phyloP scores from a whole-genome alignment of 35 echinoderm and acorn worm species.

The Patiria miniata region DNA sequence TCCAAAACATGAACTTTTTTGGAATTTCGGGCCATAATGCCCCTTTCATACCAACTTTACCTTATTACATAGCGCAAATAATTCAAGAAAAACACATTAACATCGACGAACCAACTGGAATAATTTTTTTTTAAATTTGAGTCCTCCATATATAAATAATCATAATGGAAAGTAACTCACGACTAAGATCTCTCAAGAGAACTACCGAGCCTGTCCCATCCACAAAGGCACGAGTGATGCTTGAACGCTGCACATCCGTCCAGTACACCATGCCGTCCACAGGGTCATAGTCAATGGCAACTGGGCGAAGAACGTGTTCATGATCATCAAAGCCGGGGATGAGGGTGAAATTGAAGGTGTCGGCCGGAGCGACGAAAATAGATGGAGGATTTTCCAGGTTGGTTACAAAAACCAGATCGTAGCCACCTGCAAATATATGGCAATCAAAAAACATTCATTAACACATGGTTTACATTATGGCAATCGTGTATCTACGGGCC shows the following conservation, averaged over 20 bases:
- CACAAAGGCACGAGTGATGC: background rate
- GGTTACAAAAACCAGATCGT: background rate
- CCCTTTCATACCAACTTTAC: too few relatives aligned
- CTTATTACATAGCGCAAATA: too few relatives aligned
- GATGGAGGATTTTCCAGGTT: background rate
- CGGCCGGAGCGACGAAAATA: background rate
- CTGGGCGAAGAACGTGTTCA: background rate
- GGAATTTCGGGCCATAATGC: too few relatives aligned
- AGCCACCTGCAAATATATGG: background rate
- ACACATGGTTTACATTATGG: too few relatives aligned
- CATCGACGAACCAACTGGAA: too few relatives aligned
- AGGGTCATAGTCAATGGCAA: conserved; percentile 56
- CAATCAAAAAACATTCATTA: background rate
- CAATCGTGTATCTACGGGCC: too few relatives aligned
- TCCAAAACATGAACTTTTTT: too few relatives aligned
- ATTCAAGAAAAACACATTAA: too few relatives aligned
- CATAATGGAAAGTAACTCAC: too few relatives aligned
- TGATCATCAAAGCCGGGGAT: background rate
- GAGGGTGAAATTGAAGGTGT: conserved; percentile 25
- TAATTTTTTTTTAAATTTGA: too few relatives aligned
- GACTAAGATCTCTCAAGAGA: background rate
- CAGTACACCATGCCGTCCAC: conserved; percentile 44
- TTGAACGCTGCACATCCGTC: conserved; percentile 4
- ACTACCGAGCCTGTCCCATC: background rate
- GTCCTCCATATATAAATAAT: too few relatives aligned